Evolutionary conservation across 2,797 vertebrate genomes (phyloP), one percentile per base, ranked within the genome.

Genomic region (Miichthys miiuy): DNA sequence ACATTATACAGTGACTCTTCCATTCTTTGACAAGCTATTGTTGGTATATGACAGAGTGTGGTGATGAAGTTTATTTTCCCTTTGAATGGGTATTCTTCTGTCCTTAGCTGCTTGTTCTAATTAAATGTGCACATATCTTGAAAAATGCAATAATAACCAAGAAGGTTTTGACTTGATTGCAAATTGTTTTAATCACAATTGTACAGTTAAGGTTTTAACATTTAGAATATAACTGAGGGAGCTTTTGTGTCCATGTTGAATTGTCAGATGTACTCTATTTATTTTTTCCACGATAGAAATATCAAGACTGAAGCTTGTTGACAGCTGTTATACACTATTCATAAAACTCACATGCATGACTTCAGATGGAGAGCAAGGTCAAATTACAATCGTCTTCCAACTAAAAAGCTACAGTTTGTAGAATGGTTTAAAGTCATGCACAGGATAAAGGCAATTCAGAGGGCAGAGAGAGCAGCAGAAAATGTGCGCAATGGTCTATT

Each of bases 201-300:
- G 21, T 21, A 50, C 25, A 77, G 67, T 83, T 66, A 76, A 61
- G 55, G 47, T 51, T 44, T 48, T 52, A 70, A 27, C 14, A 25
- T 54, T 48, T 1, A 50, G 4, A 46, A 50, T 47, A 55, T 46
- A 57, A 47, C 17, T 67, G 55, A 47, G 34, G 14, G 17, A 41
- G 66, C 38, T 34, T 68, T 72, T 69, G 27, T 72, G 46, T 57
- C 16, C 27, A 13, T 47, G 18, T 41, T 61, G 34, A 21, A 64
- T 52, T 18, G 9, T 61, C 11, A 71, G n/a, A 70, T 42, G 34
- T 20, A 2, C 5, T 23, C 3, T 14, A 9, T 38, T 65, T 72
- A 48, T 10, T 42, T 48, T 42, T 48, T 78, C 56, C 18, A 60
- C 3, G 42, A 81, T n/a, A 20, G 7, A 75, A 71, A 48, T 5